Conservation (phyloP, 2,113 vertebrate genomes). For the Menura novaehollandiae region DNA sequence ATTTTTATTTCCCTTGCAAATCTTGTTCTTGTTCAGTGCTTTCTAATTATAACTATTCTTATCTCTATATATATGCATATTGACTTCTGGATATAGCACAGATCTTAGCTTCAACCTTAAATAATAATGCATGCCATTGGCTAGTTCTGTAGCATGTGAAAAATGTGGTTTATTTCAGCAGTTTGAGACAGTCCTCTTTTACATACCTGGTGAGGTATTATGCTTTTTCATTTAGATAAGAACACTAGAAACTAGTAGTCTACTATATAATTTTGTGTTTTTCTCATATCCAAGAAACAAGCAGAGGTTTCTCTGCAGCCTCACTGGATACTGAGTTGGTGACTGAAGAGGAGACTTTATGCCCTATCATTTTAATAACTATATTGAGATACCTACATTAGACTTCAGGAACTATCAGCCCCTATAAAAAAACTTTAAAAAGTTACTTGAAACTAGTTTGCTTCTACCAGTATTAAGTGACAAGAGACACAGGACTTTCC, state of each 20-base stretch:
- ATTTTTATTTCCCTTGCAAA: not conserved
- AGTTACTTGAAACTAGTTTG: not conserved
- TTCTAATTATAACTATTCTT: not conserved
- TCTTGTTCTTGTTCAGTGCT: not conserved
- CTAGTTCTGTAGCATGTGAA: not conserved
- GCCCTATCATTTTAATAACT: not conserved
- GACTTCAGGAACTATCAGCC: not conserved
- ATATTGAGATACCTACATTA: not conserved
- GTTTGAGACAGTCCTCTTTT: not conserved
- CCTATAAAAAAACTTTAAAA: not conserved
- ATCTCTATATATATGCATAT: not conserved
- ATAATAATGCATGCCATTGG: not conserved
- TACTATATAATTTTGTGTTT: not conserved
- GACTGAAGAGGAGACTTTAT: not conserved
- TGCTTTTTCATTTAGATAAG: not conserved
- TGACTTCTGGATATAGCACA: not conserved
- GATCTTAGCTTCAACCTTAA: not conserved
- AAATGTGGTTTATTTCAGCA: not conserved
- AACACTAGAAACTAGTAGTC: not conserved
- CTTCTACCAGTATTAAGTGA: not conserved
- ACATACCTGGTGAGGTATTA: not conserved
- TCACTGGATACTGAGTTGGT: not conserved
- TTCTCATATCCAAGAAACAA: not conserved
- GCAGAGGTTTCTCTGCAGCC: not conserved
- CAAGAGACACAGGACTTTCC: not conserved